Evolutionary conservation across 2,888 invertebrate species (phyloP).

Genomic region (Steinernema hermaphroditum): DNA sequence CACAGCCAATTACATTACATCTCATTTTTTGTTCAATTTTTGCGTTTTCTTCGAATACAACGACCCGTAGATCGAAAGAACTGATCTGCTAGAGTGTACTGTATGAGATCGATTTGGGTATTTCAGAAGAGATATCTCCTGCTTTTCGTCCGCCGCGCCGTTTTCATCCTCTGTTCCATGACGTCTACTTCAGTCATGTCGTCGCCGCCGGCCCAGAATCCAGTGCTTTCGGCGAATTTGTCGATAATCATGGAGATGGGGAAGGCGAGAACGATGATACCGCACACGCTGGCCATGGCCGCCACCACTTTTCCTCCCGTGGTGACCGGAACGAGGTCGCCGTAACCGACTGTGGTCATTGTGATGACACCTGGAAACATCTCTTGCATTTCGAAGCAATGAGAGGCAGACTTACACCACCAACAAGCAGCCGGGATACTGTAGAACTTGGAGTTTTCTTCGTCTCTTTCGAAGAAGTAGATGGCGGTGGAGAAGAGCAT

Average conservation of each 20-base stretch:
- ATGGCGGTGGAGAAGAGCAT: conserved; percentile 65
- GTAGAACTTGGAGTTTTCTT: conserved; percentile 63
- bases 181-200: conserved; percentile 7
- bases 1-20: neutral
- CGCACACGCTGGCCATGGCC: conserved; percentile 61
- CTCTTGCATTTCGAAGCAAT: neutral
- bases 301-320: conserved; percentile 65
- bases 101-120: neutral
- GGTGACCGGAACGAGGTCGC: conserved; percentile 63
- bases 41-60: neutral
- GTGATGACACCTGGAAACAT: conserved; percentile 34
- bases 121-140: neutral
- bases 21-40: neutral
- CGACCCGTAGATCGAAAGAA: conserved; percentile 20
- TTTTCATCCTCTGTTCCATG: conserved; percentile 3
- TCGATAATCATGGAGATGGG: conserved; percentile 66
- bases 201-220: conserved; percentile 45
- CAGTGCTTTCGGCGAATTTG: conserved; percentile 63
- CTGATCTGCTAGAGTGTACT: neutral
- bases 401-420: conserved; percentile 58
- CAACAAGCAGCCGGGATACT: conserved; percentile 64
- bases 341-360: conserved; percentile 60
- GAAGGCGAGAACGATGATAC: conserved; percentile 57
- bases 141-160: neutral
- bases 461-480: conserved; percentile 65